These are phyloP conservation scores for Lacanobia oleracea DNA, from an alignment of 2,888 invertebrate genomes.

Conservation along the genomic window DNA sequence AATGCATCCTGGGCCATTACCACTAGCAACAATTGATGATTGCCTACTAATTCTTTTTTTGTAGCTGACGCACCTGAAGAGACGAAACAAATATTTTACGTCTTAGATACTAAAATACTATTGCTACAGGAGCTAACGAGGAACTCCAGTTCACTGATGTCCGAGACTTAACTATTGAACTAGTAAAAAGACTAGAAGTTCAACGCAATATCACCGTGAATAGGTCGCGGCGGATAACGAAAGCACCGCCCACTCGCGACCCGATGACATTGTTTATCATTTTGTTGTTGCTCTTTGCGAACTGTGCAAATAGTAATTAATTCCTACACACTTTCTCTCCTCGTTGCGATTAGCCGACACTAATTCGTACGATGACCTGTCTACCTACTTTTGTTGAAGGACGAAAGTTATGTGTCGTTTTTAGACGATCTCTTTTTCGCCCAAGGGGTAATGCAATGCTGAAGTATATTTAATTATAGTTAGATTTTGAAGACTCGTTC, in stretches of 20 bases:
- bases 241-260: slow-evolving; percentile 77
- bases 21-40: too few relatives aligned
- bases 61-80: too few relatives aligned
- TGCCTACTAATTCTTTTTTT: too few relatives aligned
- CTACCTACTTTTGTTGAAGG: slow-evolving; percentile 81
- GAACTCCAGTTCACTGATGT: background rate
- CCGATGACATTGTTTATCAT: slow-evolving; percentile 84
- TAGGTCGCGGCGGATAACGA: slow-evolving; percentile 59
- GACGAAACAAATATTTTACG: too few relatives aligned
- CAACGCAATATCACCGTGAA: slow-evolving; percentile 34
- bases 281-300: slow-evolving; percentile 78
- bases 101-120: background rate
- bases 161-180: too few relatives aligned
- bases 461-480: slow-evolving; percentile 42
- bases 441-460: slow-evolving; percentile 40
- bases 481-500: slow-evolving; percentile 21
- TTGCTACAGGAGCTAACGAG: background rate
- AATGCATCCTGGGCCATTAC: background rate
- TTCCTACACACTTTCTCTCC: slow-evolving; percentile 85
- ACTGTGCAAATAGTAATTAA: slow-evolving; percentile 83
- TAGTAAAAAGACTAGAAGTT: slow-evolving; percentile 17
- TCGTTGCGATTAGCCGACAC: slow-evolving; percentile 67
- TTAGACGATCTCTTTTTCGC: slow-evolving; percentile 64
- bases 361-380: slow-evolving; percentile 79
- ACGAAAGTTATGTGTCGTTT: slow-evolving; percentile 66